phyloP scores from a whole-genome alignment of 2,797 vertebrate genomes.

The Liparis tanakae region DNA sequence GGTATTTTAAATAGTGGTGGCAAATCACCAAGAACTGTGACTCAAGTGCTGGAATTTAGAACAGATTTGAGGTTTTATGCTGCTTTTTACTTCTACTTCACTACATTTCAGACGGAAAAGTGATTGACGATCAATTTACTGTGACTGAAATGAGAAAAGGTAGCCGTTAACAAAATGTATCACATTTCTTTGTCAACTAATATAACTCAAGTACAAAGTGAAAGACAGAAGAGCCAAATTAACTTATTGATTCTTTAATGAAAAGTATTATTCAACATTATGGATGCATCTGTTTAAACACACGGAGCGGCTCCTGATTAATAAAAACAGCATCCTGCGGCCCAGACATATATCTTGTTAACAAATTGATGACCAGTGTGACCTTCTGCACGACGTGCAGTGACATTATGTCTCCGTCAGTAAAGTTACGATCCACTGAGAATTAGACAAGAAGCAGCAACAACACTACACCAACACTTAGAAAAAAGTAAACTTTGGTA shows the following conservation, averaged over 20 bases:
- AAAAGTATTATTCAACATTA: not conserved
- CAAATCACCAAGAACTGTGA: not conserved
- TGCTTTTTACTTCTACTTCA: not conserved
- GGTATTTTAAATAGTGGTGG: not conserved
- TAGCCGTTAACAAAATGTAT: too few species aligned
- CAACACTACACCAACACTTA: not conserved
- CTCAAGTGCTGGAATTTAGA: not conserved
- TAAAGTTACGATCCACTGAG: not conserved
- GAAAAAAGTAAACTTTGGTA: too few species aligned
- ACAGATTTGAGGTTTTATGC: not conserved
- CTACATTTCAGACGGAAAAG: not conserved
- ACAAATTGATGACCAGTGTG: not conserved
- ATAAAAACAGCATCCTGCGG: too few species aligned
- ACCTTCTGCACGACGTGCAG: not conserved
- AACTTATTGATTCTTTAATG: not conserved
- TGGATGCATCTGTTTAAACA: not conserved
- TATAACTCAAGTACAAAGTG: too few species aligned
- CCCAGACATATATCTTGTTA: not conserved
- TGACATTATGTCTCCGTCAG: not conserved
- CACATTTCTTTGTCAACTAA: too few species aligned
- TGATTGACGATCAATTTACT: not conserved
- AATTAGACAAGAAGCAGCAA: not conserved
- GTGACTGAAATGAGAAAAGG: too few species aligned
- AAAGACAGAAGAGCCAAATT: not conserved
- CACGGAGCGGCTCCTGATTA: not conserved